These are phyloP conservation scores for Palythoa grandis DNA, from an alignment of 92 coral and sea anemone genomes.

Conservation along the genomic window DNA sequence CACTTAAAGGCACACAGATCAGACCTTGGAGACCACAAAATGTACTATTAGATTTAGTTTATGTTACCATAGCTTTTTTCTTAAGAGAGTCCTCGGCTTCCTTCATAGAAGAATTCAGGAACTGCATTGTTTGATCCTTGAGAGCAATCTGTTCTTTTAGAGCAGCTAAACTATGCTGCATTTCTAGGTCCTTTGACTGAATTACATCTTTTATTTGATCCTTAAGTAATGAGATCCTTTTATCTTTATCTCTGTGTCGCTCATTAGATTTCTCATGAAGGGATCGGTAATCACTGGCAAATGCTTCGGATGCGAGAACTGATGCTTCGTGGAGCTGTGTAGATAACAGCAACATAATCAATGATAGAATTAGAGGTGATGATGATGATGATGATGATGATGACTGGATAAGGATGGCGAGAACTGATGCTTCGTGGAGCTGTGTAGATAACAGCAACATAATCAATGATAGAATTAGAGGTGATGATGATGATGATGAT, in stretches of 20 bases:
- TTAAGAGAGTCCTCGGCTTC: background rate
- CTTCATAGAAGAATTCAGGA: background rate
- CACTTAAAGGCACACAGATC: too few species aligned
- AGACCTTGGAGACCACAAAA: too few species aligned
- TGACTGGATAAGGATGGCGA: background rate
- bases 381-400: background rate
- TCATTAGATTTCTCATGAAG: conserved; percentile 1
- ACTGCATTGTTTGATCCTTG: background rate
- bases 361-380: background rate
- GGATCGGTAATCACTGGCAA: background rate
- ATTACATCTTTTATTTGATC: background rate
- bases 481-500: background rate
- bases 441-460: background rate
- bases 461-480: background rate
- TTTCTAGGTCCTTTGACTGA: background rate
- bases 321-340: conserved; percentile 4
- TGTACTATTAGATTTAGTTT: background rate
- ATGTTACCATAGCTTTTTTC: background rate
- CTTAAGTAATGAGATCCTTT: background rate
- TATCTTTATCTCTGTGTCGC: conserved; percentile 14
- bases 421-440: conserved; percentile 1
- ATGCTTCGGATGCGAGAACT: background rate
- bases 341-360: background rate
- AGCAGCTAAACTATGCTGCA: conserved; percentile 3
- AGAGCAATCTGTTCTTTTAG: background rate